phyloP scores from a whole-genome alignment of 1,140 invertebrate species.

The Macrobrachium nipponense region DNA sequence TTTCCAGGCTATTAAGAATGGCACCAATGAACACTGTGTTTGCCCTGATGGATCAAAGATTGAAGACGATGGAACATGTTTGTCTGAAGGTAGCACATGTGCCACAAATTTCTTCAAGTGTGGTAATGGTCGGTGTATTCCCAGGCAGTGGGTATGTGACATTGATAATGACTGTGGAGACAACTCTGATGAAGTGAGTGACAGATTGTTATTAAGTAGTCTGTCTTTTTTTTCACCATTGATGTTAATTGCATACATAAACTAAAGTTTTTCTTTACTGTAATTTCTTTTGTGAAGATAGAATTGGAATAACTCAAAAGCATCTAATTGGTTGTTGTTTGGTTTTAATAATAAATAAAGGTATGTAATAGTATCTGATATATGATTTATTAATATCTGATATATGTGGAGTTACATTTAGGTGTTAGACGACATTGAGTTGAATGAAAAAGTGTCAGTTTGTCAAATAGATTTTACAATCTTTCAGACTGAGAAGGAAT shows the following conservation, averaged over 20 bases:
- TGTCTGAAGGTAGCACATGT: constrained; percentile 69
- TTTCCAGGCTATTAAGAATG: neutral
- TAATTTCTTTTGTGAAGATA: neutral
- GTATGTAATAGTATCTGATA: too few species aligned
- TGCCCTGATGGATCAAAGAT: constrained; percentile 46
- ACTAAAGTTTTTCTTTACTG: neutral
- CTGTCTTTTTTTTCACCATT: neutral
- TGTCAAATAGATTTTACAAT: constrained; percentile 2
- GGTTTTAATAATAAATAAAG: too few species aligned
- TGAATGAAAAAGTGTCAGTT: too few species aligned
- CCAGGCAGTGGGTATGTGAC: constrained; percentile 73
- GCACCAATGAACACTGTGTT: constrained; percentile 13
- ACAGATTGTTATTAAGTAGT: neutral
- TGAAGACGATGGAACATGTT: constrained; percentile 26
- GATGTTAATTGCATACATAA: neutral
- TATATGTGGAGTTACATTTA: too few species aligned
- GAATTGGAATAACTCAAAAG: too few species aligned
- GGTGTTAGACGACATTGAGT: too few species aligned
- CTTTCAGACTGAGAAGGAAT: constrained; percentile 22
- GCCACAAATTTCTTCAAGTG: constrained; percentile 77
- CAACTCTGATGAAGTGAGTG: constrained; percentile 76
- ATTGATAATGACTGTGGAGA: constrained; percentile 76
- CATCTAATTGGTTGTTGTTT: too few species aligned
- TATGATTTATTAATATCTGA: too few species aligned
- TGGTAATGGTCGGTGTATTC: constrained; percentile 75